Evolutionary conservation across 1,140 invertebrate genomes (phyloP).

Genomic region (Augochlora pura): DNA sequence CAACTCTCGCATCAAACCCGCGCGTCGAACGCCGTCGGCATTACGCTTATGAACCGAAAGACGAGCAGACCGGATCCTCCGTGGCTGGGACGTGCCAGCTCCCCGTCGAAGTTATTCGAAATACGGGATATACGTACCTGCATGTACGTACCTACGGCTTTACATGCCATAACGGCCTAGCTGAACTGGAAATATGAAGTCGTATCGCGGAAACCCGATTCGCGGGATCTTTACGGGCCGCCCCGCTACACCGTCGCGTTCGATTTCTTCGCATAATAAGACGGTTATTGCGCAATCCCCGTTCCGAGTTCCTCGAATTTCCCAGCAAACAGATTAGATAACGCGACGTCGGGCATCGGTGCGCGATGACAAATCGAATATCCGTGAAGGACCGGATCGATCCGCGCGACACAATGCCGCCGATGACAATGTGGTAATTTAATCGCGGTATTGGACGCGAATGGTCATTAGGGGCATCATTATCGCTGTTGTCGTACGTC

Average conservation of each 20-base stretch:
- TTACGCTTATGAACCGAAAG: background rate
- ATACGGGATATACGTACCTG: background rate
- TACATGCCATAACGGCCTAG: background rate
- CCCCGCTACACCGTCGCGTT: background rate
- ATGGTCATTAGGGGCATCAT: background rate
- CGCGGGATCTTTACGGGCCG: background rate
- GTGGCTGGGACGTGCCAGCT: background rate
- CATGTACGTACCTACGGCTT: background rate
- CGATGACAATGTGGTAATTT: background rate
- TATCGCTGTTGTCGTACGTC: no score
- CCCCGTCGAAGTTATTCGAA: background rate
- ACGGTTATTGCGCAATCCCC: background rate
- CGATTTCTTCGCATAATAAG: background rate
- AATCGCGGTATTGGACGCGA: background rate
- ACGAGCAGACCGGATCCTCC: background rate
- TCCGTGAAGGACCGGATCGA: constrained; percentile 16
- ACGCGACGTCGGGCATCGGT: background rate
- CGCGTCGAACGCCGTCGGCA: no score
- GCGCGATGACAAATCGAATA: constrained; percentile 7
- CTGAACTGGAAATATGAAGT: background rate
- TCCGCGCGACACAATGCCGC: constrained; percentile 6
- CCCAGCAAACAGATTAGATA: background rate
- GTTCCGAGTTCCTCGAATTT: background rate
- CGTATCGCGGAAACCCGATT: background rate
- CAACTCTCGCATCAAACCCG: no score